Evolutionary conservation across 2,797 vertebrate genomes (phyloP).

Genomic region (Neomorphus geoffroyi): DNA sequence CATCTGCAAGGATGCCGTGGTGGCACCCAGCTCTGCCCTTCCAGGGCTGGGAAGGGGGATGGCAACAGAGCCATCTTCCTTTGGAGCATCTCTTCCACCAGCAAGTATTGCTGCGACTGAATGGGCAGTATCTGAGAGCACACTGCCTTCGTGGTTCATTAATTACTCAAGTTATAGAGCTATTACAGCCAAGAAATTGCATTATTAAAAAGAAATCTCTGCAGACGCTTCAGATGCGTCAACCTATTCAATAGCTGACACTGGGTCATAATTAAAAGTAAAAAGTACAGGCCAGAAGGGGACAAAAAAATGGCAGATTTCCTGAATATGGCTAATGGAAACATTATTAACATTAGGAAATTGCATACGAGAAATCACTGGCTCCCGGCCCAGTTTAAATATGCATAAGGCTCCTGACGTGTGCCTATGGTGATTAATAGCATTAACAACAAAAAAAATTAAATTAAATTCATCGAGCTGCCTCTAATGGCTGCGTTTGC

Average conservation of each 20-base stretch:
- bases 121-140: background rate
- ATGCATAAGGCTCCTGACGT: background rate
- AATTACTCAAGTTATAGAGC: constrained; percentile 39
- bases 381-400: constrained; percentile 41
- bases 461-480: background rate
- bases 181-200: constrained; percentile 19
- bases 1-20: background rate
- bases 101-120: background rate
- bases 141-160: background rate
- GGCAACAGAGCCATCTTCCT: background rate
- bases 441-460: background rate
- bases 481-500: background rate
- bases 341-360: constrained; percentile 63
- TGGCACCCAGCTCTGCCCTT: background rate
- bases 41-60: background rate
- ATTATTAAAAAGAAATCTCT: constrained; percentile 70
- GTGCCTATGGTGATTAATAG: background rate
- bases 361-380: constrained; percentile 46
- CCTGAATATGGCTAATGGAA: constrained; percentile 54
- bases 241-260: constrained; percentile 49
- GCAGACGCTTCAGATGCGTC: constrained; percentile 52
- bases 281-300: constrained; percentile 60
- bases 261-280: constrained; percentile 67
- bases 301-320: constrained; percentile 44
- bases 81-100: background rate